Percentiles rank a stretch among this genome's conserved stretches.
Evolutionary conservation across 2,113 vertebrate species (phyloP).

Genomic region (Tapirus terrestris): DNA sequence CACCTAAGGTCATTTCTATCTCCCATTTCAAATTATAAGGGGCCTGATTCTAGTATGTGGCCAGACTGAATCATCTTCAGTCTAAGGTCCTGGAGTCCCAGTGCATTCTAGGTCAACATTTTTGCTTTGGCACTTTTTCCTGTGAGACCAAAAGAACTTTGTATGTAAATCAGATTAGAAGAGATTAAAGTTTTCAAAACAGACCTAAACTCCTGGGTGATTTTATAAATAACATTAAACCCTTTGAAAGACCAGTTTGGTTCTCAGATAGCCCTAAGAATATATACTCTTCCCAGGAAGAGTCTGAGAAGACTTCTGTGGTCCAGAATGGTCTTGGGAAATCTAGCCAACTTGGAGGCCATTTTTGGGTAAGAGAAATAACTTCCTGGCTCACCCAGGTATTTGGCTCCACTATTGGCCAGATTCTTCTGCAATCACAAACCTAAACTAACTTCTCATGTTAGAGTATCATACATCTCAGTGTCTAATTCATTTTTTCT

Average conservation of each 20-base stretch:
- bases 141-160: background rate
- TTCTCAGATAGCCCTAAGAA: background rate
- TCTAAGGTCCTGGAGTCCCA: background rate
- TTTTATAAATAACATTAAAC: constrained; percentile 7
- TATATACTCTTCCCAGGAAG: background rate
- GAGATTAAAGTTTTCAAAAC: background rate
- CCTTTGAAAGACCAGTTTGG: background rate
- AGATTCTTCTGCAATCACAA: background rate
- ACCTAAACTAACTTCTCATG: background rate
- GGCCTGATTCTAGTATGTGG: background rate
- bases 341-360: background rate
- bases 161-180: background rate
- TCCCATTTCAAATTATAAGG: constrained; percentile 8
- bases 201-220: background rate
- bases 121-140: constrained; percentile 43
- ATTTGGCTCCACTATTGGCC: background rate
- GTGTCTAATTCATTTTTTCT: constrained; percentile 26
- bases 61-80: background rate
- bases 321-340: background rate
- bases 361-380: constrained; percentile 34
- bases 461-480: background rate
- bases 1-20: background rate
- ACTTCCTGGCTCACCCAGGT: background rate
- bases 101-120: background rate
- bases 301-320: background rate